Percentiles rank a stretch among this genome's conserved stretches.
phyloP scores from a whole-genome alignment of 2,113 vertebrate species.

The Columba janthina region DNA sequence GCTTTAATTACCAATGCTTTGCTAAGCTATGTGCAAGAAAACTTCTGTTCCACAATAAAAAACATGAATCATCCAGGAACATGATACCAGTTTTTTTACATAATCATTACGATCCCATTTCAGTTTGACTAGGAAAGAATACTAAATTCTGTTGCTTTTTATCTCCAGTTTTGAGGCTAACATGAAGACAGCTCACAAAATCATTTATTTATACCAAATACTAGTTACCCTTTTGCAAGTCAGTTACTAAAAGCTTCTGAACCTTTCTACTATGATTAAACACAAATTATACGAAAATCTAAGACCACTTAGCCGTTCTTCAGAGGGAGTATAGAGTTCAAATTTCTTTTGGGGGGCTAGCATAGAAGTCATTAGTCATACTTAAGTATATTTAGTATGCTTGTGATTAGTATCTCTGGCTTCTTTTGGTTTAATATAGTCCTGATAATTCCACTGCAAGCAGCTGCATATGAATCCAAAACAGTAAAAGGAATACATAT shows the following conservation, averaged over 20 bases:
- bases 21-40: not conserved
- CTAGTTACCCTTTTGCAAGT: not conserved
- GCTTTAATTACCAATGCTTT: not conserved
- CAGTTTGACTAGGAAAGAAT: not conserved
- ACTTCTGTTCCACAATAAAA: not conserved
- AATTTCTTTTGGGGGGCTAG: not conserved
- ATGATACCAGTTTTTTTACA: not conserved
- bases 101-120: not conserved
- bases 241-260: conserved; percentile 9
- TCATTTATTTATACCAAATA: not conserved
- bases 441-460: not conserved
- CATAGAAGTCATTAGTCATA: not conserved
- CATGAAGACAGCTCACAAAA: not conserved
- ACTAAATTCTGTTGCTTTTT: not conserved
- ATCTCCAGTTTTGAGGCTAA: not conserved
- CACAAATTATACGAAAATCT: conserved; percentile 9
- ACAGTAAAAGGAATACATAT: not conserved
- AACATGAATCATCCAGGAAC: not conserved
- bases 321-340: not conserved
- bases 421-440: not conserved
- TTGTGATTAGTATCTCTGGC: not conserved
- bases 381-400: not conserved
- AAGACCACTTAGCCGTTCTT: not conserved
- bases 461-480: not conserved
- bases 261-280: conserved; percentile 7